phyloP scores from a whole-genome alignment of 2,113 vertebrate species.

The Pteruthius melanotis region DNA sequence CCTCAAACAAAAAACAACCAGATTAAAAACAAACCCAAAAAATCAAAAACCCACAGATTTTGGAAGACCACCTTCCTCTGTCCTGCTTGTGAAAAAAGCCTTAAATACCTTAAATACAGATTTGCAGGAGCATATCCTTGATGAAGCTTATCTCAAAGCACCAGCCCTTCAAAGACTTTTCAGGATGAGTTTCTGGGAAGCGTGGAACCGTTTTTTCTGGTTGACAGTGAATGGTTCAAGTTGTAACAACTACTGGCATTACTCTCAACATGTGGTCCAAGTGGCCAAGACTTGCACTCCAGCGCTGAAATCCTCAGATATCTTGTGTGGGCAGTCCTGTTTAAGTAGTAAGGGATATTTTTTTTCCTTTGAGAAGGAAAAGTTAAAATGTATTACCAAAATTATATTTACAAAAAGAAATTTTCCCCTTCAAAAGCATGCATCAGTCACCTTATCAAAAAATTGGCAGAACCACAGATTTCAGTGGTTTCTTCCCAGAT shows the following conservation, averaged over 20 bases:
- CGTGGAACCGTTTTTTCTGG: background rate
- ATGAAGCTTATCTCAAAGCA: background rate
- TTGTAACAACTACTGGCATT: background rate
- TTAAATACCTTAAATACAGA: background rate
- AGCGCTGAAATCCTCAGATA: background rate
- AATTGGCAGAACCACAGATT: background rate
- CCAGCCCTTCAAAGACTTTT: background rate
- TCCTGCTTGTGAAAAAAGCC: background rate
- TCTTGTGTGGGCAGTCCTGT: fast-evolving
- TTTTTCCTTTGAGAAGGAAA: background rate
- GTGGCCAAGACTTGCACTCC: background rate
- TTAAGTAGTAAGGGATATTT: background rate
- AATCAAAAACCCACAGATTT: background rate
- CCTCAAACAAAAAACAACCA: background rate
- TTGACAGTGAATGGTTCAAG: background rate
- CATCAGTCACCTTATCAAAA: background rate
- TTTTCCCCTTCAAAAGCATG: background rate
- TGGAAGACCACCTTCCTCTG: background rate
- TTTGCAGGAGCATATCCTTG: background rate
- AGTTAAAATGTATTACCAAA: background rate
- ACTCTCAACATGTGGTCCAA: background rate
- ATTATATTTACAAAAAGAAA: background rate
- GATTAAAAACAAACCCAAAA: background rate
- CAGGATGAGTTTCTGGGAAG: background rate
- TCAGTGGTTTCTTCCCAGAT: background rate